A percentile compares a stretch with the other conserved stretches of the same genome.
These are phyloP conservation scores for Camelus dromedarius DNA, from an alignment of 2,113 vertebrate species.

Conservation along the genomic window DNA sequence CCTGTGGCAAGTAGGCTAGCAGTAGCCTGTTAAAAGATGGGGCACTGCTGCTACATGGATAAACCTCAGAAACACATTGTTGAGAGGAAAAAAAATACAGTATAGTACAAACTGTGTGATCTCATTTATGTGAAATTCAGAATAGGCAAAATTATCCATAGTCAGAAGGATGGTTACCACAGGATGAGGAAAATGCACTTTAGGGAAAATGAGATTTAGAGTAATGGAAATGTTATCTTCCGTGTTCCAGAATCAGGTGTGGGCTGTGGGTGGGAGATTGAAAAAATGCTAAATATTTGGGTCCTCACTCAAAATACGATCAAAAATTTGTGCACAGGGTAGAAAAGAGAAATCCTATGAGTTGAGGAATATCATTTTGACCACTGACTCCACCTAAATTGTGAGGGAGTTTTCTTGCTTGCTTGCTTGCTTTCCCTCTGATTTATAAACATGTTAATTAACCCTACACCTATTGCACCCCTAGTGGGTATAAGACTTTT, in stretches of 20 bases:
- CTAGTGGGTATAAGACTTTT: background rate
- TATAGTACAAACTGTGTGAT: background rate
- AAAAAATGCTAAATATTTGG: background rate
- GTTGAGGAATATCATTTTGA: background rate
- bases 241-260: background rate
- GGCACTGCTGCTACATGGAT: background rate
- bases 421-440: background rate
- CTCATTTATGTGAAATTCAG: background rate
- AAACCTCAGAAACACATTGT: background rate
- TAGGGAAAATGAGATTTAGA: background rate
- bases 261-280: background rate
- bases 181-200: background rate
- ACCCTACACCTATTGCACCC: rapidly evolving
- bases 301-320: background rate
- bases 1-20: background rate
- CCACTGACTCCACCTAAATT: background rate
- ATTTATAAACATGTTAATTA: background rate
- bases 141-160: background rate
- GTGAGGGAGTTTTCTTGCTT: background rate
- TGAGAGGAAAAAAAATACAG: background rate
- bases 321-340: background rate
- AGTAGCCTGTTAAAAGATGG: background rate
- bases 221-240: background rate
- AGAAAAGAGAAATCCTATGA: background rate
- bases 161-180: background rate